These are phyloP conservation scores for Discoglossus pictus DNA, from an alignment of 2,797 vertebrate genomes.

Conservation along the genomic window DNA sequence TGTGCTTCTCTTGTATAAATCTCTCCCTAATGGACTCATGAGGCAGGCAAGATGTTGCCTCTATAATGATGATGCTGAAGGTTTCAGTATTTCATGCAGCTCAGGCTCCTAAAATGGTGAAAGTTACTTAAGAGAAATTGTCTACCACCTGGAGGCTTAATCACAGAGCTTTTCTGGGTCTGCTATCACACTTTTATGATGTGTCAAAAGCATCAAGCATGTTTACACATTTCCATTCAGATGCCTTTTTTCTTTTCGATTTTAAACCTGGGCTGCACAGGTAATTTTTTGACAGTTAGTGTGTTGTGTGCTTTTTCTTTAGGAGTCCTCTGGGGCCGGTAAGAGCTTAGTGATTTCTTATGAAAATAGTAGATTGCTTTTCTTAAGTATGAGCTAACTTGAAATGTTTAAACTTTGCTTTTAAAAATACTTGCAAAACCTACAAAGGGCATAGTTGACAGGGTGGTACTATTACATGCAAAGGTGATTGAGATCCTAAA, in stretches of 20 bases:
- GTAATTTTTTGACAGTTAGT: background rate
- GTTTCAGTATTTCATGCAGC: slow-evolving; percentile 3
- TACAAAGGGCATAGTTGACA: too few relatives aligned
- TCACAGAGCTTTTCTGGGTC: slow-evolving; percentile 33
- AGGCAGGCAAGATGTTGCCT: slow-evolving; percentile 22
- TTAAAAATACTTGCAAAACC: too few relatives aligned
- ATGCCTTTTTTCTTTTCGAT: slow-evolving; percentile 1
- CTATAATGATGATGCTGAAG: slow-evolving; percentile 28
- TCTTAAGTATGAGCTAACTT: background rate
- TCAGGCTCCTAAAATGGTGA: slow-evolving; percentile 17
- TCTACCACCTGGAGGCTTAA: slow-evolving; percentile 32
- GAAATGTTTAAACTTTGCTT: too few relatives aligned
- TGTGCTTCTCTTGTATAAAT: slow-evolving; percentile 22
- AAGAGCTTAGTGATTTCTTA: slow-evolving; percentile 31
- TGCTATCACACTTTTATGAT: slow-evolving; percentile 32
- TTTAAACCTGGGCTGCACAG: too few relatives aligned
- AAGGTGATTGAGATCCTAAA: too few relatives aligned
- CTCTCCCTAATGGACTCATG: slow-evolving; percentile 21
- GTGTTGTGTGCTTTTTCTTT: background rate
- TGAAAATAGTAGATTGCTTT: background rate
- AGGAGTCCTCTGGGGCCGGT: background rate
- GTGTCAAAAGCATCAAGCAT: slow-evolving; percentile 39
- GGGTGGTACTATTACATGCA: too few relatives aligned
- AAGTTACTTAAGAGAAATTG: slow-evolving; percentile 32
- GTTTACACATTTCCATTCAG: slow-evolving; percentile 30